Conservation (phyloP, 2,888 invertebrate species). For the Agriotes lineatus region DNA sequence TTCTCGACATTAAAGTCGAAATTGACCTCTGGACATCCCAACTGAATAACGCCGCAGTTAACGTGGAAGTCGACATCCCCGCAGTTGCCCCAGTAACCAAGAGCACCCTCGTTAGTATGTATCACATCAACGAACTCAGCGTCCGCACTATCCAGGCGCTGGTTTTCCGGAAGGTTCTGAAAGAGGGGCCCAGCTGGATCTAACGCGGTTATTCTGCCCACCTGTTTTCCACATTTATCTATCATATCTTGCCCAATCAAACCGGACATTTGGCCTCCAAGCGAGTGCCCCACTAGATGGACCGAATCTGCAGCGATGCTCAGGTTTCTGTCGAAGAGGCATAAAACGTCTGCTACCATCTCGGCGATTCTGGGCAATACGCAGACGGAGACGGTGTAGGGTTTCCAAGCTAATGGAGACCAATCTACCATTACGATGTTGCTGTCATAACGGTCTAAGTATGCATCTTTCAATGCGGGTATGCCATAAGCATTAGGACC, state of each 20-base stretch:
- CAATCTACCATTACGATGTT: conserved; percentile 12
- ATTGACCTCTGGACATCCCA: not conserved
- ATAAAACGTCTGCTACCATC: not conserved
- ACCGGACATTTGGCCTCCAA: conserved; percentile 21
- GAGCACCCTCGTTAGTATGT: conserved; percentile 8
- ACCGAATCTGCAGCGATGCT: not conserved
- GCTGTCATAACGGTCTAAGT: conserved; percentile 11
- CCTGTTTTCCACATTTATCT: not conserved
- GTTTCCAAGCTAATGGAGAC: not conserved
- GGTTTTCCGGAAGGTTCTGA: not conserved
- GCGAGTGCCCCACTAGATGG: conserved; percentile 19
- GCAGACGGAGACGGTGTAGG: not conserved
- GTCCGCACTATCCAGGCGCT: conserved; percentile 16
- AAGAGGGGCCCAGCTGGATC: conserved; percentile 7
- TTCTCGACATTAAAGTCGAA: not conserved
- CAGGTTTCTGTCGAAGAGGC: not conserved
- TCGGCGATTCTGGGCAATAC: conserved; percentile 12
- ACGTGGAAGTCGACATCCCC: conserved; percentile 10
- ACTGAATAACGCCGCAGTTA: not conserved
- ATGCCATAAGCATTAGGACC: not conserved
- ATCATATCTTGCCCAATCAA: not conserved
- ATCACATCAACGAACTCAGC: conserved; percentile 20
- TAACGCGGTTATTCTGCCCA: conserved; percentile 20
- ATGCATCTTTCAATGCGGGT: conserved; percentile 7
- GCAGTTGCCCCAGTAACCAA: conserved; percentile 11